These are phyloP conservation scores for Syritta pipiens DNA, from an alignment of 2,888 invertebrate species.

Conservation along the genomic window DNA sequence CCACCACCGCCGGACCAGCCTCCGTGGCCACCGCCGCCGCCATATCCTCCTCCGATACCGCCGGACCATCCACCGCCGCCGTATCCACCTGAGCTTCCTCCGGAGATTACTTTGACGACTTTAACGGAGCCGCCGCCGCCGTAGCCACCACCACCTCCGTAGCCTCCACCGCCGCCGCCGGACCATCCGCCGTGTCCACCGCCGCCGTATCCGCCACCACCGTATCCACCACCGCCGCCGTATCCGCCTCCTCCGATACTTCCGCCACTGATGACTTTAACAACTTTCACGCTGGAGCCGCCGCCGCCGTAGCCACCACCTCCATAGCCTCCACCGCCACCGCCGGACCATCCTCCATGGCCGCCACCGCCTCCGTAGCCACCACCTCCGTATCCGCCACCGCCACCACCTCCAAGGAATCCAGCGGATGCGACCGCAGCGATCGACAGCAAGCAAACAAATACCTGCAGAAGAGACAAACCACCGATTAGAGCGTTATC, in stretches of 20 bases:
- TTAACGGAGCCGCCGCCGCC: conserved; percentile 15
- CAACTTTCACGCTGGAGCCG: conserved; percentile 28
- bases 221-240: conserved; percentile 20
- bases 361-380: conserved; percentile 12
- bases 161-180: conserved; percentile 1
- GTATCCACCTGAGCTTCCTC: no score
- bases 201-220: conserved; percentile 7
- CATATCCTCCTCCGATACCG: conserved; percentile 44
- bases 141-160: conserved; percentile 7
- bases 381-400: conserved; percentile 38
- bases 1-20: conserved; percentile 8
- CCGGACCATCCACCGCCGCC: conserved; percentile 14
- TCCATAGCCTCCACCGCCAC: background rate
- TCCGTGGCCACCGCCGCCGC: conserved; percentile 29
- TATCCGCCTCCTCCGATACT: conserved; percentile 6
- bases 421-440: conserved; percentile 68
- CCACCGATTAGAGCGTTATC: conserved; percentile 17
- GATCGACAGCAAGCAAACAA: conserved; percentile 69
- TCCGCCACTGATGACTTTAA: conserved; percentile 36
- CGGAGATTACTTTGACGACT: no score
- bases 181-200: background rate
- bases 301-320: conserved; percentile 12
- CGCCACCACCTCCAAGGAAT: conserved; percentile 61
- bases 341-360: conserved; percentile 18
- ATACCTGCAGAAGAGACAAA: conserved; percentile 51